Evolutionary conservation across 2,888 invertebrate species (phyloP).

Genomic region (Leptinotarsa peninsularis): DNA sequence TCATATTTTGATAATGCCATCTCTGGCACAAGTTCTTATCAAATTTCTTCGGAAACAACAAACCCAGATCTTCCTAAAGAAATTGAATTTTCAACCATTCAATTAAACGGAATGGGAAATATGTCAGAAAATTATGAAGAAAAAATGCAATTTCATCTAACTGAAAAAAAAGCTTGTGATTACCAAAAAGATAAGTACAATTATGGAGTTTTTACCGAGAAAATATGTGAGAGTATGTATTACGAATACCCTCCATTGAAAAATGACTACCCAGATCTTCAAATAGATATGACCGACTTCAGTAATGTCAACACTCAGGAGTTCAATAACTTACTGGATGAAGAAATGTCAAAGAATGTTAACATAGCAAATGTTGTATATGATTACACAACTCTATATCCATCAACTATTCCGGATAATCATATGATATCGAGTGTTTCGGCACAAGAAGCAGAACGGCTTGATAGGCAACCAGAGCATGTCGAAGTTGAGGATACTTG

Average conservation of each 20-base stretch:
- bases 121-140: constrained; percentile 45
- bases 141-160: constrained; percentile 58
- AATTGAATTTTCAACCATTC: constrained; percentile 63
- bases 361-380: constrained; percentile 58
- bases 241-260: constrained; percentile 62
- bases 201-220: constrained; percentile 57
- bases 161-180: constrained; percentile 57
- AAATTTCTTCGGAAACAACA: constrained; percentile 43
- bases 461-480: constrained; percentile 63
- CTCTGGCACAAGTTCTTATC: constrained; percentile 52
- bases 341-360: constrained; percentile 66
- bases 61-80: constrained; percentile 53
- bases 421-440: constrained; percentile 60
- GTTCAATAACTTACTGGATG: constrained; percentile 68
- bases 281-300: constrained; percentile 62
- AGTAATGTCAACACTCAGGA: constrained; percentile 66
- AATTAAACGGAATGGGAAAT: constrained; percentile 51
- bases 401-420: constrained; percentile 51
- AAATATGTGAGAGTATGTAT: constrained; percentile 64
- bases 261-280: constrained; percentile 63
- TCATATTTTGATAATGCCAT: constrained; percentile 47
- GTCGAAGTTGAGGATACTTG: constrained; percentile 71
- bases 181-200: constrained; percentile 57
- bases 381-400: constrained; percentile 60
- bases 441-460: constrained; percentile 57